These are phyloP conservation scores for Lindbergichthys nudifrons DNA, from an alignment of 2,797 vertebrate genomes.

Conservation along the genomic window DNA sequence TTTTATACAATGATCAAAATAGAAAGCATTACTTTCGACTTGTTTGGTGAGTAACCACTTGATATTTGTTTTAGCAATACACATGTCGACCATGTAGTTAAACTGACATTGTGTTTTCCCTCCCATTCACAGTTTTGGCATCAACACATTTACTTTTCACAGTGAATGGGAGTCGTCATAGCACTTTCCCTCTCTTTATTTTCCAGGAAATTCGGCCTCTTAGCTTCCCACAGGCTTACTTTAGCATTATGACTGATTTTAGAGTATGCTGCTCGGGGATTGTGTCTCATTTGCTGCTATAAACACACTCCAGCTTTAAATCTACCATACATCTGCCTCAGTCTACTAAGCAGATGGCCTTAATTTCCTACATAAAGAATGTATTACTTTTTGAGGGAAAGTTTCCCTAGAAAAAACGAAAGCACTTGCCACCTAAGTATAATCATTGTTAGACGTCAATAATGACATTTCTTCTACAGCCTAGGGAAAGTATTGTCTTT, in stretches of 20 bases:
- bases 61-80: neutral
- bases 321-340: constrained; percentile 68
- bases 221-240: neutral
- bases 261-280: constrained; percentile 20
- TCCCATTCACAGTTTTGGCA: neutral
- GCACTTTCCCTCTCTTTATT: neutral
- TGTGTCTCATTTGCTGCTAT: constrained; percentile 52
- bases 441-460: neutral
- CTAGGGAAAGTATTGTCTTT: neutral
- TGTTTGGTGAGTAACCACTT: neutral
- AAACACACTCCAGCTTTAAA: constrained; percentile 67
- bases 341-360: constrained; percentile 62
- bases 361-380: constrained; percentile 48
- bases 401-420: neutral
- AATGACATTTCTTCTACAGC: neutral
- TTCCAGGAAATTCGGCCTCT: neutral
- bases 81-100: neutral
- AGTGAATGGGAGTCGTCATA: too few relatives aligned
- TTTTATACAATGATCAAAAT: accelerated
- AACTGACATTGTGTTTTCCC: accelerated
- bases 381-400: neutral
- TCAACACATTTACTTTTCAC: neutral
- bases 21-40: neutral
- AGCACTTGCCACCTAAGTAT: neutral
- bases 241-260: constrained; percentile 3